Evolutionary conservation across 2,113 vertebrate genomes (phyloP).

Genomic region (Haplochromis burtoni): DNA sequence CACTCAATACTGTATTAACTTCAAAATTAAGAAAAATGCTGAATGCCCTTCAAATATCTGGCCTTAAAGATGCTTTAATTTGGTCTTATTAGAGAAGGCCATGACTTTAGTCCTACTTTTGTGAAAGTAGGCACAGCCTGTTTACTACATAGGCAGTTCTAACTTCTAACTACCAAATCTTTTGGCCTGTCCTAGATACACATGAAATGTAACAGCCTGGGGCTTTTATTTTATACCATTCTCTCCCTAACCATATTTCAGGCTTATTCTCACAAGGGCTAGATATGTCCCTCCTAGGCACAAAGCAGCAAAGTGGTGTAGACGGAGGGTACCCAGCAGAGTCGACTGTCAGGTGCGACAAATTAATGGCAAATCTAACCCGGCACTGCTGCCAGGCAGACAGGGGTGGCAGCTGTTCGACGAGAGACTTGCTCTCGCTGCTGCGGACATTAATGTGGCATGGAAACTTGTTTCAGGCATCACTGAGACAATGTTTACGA

Average conservation of each 20-base stretch:
- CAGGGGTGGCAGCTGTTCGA: slow-evolving; percentile 61
- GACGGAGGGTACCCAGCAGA: slow-evolving; percentile 47
- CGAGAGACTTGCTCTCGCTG: slow-evolving; percentile 22
- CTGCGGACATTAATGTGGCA: slow-evolving; percentile 42
- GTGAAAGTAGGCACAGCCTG: not conserved
- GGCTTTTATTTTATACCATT: slow-evolving; percentile 41
- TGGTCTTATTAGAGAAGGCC: not conserved
- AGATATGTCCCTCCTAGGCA: slow-evolving; percentile 45
- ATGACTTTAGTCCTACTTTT: not conserved
- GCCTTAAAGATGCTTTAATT: not conserved
- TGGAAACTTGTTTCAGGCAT: slow-evolving; percentile 56
- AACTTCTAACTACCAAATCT: slow-evolving; percentile 13
- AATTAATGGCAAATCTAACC: slow-evolving; percentile 59
- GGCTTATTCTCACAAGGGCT: slow-evolving; percentile 56
- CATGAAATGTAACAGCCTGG: slow-evolving; percentile 33
- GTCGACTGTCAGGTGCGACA: slow-evolving; percentile 59
- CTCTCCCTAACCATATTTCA: slow-evolving; percentile 56
- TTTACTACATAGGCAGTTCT: not conserved
- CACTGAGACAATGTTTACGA: slow-evolving; percentile 43
- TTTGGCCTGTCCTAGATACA: slow-evolving; percentile 53
- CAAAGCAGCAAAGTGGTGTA: slow-evolving; percentile 41
- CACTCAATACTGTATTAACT: not conserved
- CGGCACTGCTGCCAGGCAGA: slow-evolving; percentile 39
- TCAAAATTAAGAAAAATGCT: not conserved
- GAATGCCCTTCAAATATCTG: not conserved